Percentiles rank a stretch among this genome's conserved stretches.
phyloP scores from a whole-genome alignment of 2,797 vertebrate species.

The Rhadinocentrus ornatus region DNA sequence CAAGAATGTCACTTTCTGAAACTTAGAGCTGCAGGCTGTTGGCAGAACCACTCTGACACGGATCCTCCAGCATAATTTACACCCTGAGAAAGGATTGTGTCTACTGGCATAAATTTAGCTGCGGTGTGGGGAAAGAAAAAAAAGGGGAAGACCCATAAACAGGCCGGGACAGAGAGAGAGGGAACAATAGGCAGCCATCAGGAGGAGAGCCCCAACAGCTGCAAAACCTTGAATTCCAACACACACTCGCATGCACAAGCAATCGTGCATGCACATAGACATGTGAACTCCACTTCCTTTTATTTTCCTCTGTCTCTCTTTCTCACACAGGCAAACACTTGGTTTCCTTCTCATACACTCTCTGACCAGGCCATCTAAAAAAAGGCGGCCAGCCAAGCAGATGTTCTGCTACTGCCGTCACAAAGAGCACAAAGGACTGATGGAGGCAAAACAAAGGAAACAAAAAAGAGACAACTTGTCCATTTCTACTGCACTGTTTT shows the following conservation, averaged over 20 bases:
- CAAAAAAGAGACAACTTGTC: slow-evolving; percentile 29
- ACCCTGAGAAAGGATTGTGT: slow-evolving; percentile 78
- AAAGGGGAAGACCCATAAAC: slow-evolving; percentile 71
- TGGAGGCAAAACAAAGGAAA: slow-evolving; percentile 17
- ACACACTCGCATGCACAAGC: slow-evolving; percentile 37
- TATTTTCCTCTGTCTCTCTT: slow-evolving; percentile 11
- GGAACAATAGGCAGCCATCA: slow-evolving; percentile 75
- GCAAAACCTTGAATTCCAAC: slow-evolving; percentile 58
- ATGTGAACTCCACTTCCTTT: slow-evolving; percentile 11
- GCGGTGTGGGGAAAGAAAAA: slow-evolving; percentile 62
- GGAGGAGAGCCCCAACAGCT: slow-evolving; percentile 79
- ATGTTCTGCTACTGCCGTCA: slow-evolving; percentile 75
- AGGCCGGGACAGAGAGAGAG: slow-evolving; percentile 48
- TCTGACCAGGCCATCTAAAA: slow-evolving; percentile 57
- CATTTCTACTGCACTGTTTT: slow-evolving; percentile 16
- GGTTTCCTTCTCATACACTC: slow-evolving; percentile 23
- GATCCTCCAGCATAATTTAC: slow-evolving; percentile 79
- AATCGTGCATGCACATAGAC: slow-evolving; percentile 25
- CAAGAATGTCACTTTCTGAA: slow-evolving; percentile 52
- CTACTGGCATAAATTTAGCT: slow-evolving; percentile 76
- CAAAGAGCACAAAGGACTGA: slow-evolving; percentile 68
- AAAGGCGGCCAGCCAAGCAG: slow-evolving; percentile 75
- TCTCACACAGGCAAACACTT: slow-evolving; percentile 24
- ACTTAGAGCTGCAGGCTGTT: slow-evolving; percentile 58
- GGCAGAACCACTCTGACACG: slow-evolving; percentile 59